Percentiles rank a stretch among this genome's conserved stretches.
These are phyloP conservation scores for Nothobranchius kuhntae DNA, from an alignment of 2,113 vertebrate species.

Conservation along the genomic window DNA sequence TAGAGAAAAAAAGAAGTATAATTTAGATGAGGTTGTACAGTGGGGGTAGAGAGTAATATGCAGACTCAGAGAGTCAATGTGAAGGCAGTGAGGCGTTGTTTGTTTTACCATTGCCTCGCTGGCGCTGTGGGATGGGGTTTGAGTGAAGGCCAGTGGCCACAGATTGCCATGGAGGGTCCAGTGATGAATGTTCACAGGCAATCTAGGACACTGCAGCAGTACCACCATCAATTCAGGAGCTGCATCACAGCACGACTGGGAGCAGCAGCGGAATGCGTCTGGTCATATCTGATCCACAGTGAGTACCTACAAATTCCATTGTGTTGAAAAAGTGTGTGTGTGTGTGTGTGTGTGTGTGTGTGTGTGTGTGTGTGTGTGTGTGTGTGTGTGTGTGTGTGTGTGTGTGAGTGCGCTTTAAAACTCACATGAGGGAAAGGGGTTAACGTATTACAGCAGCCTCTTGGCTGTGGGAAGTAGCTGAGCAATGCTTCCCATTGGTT, in stretches of 20 bases:
- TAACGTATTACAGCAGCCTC: slow-evolving; percentile 94
- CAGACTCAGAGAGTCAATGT: slow-evolving; percentile 66
- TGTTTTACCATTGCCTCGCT: slow-evolving; percentile 78
- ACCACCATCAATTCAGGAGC: slow-evolving; percentile 84
- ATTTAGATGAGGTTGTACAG: slow-evolving; percentile 17
- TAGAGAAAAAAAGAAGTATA: slow-evolving; percentile 15
- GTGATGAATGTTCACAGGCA: slow-evolving; percentile 82
- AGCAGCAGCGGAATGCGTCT: slow-evolving; percentile 49
- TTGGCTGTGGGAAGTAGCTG: slow-evolving; percentile 94
- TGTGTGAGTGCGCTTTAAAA: slow-evolving; percentile 34
- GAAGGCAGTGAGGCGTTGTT: slow-evolving; percentile 68
- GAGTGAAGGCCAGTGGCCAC: slow-evolving; percentile 76
- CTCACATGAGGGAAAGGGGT: slow-evolving; percentile 72
- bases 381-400: slow-evolving; percentile 29
- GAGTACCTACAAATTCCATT: slow-evolving; percentile 65
- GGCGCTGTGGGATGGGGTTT: slow-evolving; percentile 67
- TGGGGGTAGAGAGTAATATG: slow-evolving; percentile 46
- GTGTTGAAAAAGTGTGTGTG: slow-evolving; percentile 57
- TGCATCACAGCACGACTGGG: slow-evolving; percentile 57
- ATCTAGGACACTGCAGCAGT: slow-evolving; percentile 83
- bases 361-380: too few species aligned
- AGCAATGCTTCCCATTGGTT: slow-evolving; percentile 89
- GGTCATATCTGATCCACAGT: slow-evolving; percentile 28
- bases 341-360: slow-evolving; percentile 17
- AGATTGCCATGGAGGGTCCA: slow-evolving; percentile 71